Base-by-base conservation (phyloP, 2,888 invertebrate species). In the Cetonia aurata region DNA sequence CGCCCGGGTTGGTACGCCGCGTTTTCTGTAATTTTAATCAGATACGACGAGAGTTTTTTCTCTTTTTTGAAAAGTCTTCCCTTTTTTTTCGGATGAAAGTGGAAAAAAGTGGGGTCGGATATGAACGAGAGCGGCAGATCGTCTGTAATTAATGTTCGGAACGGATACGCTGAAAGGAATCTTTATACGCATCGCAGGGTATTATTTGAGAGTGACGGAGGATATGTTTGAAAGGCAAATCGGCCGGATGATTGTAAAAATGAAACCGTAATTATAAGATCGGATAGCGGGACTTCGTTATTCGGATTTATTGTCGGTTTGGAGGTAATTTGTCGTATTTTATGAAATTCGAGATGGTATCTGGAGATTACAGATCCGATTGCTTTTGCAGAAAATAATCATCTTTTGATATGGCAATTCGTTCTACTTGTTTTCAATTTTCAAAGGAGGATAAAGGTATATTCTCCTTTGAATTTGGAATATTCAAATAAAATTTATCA, bases 11-110 rank as follows among this genome's bases (percentile, higher is more conserved):
- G n/a, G 57, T 3, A 42, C 57, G 42, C 9, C 37, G 42, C 42
- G 41, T 19, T n/a, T n/a, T 17, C 42, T 57, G 42, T 57, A 57
- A 57, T 57, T 57, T 42, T 42, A 57, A 57, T 57, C 57, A 57
- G 57, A 57, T 42, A 42, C 57, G 57, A 42, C 41, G 25, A 12
- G 57, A 37, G n/a, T n/a, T n/a, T 57, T 57, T 57, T 57, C 42
- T 57, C 8, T 17, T n/a, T 12, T 12, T 37, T 37, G 37, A 37
- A 37, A 37, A 37, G 37, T 37, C 25, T 37, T 37, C 37, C 37
- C 10, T 10, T 37, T 37, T 33, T 33, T 37, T 10, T 37, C 37
- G 37, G 37, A 37, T 37, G 37, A 37, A 37, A 37, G 37, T 37
- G 37, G 37, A 37, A 37, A 37, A 37, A 37, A 37, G 37, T 37